Conservation (phyloP, 1,140 invertebrate species). For the Ridgeia piscesae region DNA sequence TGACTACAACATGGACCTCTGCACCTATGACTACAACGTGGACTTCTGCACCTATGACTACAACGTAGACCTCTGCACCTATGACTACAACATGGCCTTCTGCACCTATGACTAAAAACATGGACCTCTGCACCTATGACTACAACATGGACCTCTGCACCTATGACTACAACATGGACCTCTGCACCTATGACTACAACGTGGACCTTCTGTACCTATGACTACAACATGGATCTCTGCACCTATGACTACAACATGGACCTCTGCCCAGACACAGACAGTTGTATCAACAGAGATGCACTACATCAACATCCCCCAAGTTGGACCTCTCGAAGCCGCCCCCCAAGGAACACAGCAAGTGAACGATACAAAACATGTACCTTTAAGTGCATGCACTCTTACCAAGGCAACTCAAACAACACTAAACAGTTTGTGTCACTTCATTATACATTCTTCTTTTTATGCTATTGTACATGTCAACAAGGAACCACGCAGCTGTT, state of each 20-base stretch:
- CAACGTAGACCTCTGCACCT: no score
- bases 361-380: no score
- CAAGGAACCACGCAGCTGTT: background rate
- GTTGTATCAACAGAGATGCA: background rate
- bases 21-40: no score
- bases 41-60: no score
- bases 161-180: no score
- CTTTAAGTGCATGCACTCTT: background rate
- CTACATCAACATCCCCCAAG: background rate
- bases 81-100: no score
- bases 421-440: background rate
- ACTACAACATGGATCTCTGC: background rate
- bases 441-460: background rate
- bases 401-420: background rate
- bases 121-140: no score
- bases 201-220: background rate
- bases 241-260: background rate
- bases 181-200: no score
- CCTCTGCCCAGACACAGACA: background rate
- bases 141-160: no score
- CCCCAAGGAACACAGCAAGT: background rate
- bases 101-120: no score
- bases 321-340: background rate
- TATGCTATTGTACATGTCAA: background rate
- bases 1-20: no score